Evolutionary conservation across 2,797 vertebrate genomes (phyloP).

Genomic region (Alouatta caraya): DNA sequence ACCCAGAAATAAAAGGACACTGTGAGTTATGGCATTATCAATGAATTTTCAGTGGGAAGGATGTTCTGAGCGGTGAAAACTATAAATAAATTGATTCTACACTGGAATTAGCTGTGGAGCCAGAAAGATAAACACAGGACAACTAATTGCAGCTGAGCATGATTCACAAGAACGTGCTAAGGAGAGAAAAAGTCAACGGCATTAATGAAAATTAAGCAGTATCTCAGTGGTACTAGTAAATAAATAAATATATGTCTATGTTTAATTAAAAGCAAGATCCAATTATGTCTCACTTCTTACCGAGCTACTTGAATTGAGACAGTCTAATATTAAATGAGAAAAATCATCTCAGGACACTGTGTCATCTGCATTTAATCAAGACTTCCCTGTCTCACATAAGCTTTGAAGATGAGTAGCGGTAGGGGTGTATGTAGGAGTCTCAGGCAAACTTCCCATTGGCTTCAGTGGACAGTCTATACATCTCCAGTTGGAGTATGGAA

Average conservation of each 20-base stretch:
- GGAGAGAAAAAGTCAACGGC: not conserved
- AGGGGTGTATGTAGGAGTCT: not conserved
- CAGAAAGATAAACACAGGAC: conserved; percentile 45
- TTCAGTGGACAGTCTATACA: not conserved
- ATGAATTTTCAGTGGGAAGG: not conserved
- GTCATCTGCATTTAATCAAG: conserved; percentile 60
- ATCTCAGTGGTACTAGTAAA: conserved; percentile 49
- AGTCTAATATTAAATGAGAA: conserved; percentile 63
- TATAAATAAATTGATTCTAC: conserved; percentile 44
- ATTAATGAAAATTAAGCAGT: conserved; percentile 61
- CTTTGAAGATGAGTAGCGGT: not conserved
- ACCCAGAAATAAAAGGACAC: not conserved
- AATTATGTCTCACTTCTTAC: conserved; percentile 48
- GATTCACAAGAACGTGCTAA: conserved; percentile 30
- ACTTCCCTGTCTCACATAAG: not conserved
- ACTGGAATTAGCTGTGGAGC: conserved; percentile 38
- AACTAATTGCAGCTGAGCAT: conserved; percentile 38
- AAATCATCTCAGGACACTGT: conserved; percentile 61
- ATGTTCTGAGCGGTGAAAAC: conserved; percentile 6
- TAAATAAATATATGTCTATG: conserved; percentile 56
- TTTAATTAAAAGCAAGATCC: conserved; percentile 63
- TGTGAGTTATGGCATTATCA: not conserved
- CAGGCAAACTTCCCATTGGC: not conserved
- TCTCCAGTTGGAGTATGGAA: not conserved
- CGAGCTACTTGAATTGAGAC: conserved; percentile 60